Percentiles rank a stretch among this genome's conserved stretches.
phyloP scores from a whole-genome alignment of 64 coral and sea anemone species.

The Platygyra sinensis region DNA sequence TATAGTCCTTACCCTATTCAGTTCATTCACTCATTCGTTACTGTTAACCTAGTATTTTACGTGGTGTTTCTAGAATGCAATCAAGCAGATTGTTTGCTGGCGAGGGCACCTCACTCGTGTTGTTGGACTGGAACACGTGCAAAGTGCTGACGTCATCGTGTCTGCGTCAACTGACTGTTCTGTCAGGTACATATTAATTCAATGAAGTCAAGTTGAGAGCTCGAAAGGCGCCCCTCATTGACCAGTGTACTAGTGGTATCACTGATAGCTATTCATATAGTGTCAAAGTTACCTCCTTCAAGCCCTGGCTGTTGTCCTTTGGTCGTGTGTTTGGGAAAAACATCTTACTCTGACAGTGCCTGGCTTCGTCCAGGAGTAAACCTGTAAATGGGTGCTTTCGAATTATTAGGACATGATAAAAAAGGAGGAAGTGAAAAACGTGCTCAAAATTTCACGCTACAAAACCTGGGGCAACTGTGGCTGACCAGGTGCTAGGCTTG shows the following conservation, averaged over 20 bases:
- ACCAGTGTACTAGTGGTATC: neutral
- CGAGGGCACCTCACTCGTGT: slow-evolving; percentile 88
- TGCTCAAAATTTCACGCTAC: too few species aligned
- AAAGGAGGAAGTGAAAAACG: too few species aligned
- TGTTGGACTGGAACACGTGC: slow-evolving; percentile 86
- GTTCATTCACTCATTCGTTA: neutral
- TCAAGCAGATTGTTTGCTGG: slow-evolving; percentile 96
- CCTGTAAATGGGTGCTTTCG: too few species aligned
- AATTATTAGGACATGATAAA: too few species aligned
- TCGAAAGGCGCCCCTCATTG: neutral
- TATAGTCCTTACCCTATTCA: neutral
- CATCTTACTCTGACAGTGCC: too few species aligned
- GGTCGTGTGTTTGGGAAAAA: too few species aligned
- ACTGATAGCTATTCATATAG: too few species aligned
- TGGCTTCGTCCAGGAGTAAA: too few species aligned
- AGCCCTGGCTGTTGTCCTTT: too few species aligned
- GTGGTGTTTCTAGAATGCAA: slow-evolving; percentile 65
- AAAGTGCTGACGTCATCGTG: slow-evolving; percentile 81
- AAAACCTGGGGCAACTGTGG: too few species aligned
- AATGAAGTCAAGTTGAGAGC: neutral
- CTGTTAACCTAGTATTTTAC: neutral
- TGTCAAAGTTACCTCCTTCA: too few species aligned
- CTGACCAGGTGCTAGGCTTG: too few species aligned
- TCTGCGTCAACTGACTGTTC: slow-evolving; percentile 94
- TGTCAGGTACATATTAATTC: slow-evolving; percentile 63